Evolutionary conservation across 2,888 invertebrate genomes (phyloP).

Genomic region (Drosophila tripunctata): DNA sequence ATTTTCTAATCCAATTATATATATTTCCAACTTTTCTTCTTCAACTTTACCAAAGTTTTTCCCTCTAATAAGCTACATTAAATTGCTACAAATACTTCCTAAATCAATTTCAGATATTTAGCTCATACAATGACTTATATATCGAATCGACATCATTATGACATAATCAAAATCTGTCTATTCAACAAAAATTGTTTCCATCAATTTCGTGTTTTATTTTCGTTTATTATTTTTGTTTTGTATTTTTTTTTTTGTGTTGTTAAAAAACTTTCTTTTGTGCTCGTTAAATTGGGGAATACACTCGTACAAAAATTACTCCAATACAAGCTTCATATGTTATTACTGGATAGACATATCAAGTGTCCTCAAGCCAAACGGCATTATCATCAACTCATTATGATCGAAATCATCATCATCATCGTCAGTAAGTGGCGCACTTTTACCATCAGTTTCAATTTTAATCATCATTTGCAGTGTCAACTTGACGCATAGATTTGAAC

Average conservation of each 20-base stretch:
- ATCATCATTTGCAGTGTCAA: slow-evolving; percentile 37
- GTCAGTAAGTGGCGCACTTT: slow-evolving; percentile 33
- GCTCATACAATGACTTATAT: neutral
- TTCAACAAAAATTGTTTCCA: slow-evolving; percentile 38
- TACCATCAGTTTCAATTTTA: slow-evolving; percentile 33
- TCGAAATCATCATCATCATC: slow-evolving; percentile 18
- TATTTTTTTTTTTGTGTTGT: slow-evolving; percentile 24
- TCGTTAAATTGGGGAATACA: slow-evolving; percentile 36
- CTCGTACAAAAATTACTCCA: slow-evolving; percentile 13
- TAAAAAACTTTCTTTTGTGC: slow-evolving; percentile 70
- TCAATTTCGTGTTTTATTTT: slow-evolving; percentile 30
- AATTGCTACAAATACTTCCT: neutral
- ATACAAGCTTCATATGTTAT: slow-evolving; percentile 37
- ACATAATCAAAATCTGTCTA: slow-evolving; percentile 52
- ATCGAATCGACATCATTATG: slow-evolving; percentile 48
- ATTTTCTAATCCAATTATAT: neutral
- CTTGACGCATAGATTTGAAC: slow-evolving; percentile 6
- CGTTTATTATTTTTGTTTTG: neutral
- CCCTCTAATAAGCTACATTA: neutral
- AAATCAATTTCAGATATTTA: neutral
- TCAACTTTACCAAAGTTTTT: neutral
- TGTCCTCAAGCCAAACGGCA: slow-evolving; percentile 49
- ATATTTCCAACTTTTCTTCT: neutral
- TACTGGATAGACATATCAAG: slow-evolving; percentile 74
- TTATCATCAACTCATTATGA: slow-evolving; percentile 22